These are phyloP conservation scores for Umimayanthus chanpuru DNA, from an alignment of 92 coral and sea anemone genomes.

Conservation along the genomic window DNA sequence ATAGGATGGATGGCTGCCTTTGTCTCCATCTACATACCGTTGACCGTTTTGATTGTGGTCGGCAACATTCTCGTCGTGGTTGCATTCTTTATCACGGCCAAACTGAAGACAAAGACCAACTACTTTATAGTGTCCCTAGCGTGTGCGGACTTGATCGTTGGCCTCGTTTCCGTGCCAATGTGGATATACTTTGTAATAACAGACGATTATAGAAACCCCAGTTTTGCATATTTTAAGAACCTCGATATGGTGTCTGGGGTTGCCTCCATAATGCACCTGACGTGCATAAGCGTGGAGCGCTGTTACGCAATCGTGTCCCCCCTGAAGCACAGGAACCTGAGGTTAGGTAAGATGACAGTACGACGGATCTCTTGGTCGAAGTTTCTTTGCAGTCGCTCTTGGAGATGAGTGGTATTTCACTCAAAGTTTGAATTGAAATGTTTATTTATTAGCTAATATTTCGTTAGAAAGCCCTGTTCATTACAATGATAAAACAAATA, in stretches of 20 bases:
- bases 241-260: conserved; percentile 88
- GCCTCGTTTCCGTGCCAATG: conserved; percentile 80
- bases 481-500: no score
- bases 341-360: conserved; percentile 62
- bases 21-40: conserved; percentile 53
- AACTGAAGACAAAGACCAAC: conserved; percentile 88
- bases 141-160: conserved; percentile 82
- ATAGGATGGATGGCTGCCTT: conserved; percentile 53
- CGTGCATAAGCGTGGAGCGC: conserved; percentile 93
- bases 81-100: conserved; percentile 72
- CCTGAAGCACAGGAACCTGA: conserved; percentile 73
- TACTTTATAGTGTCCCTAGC: conserved; percentile 86
- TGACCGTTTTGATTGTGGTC: conserved; percentile 43
- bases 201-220: conserved; percentile 53
- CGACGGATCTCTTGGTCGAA: not conserved
- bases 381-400: no score
- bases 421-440: no score
- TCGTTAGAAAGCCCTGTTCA: no score
- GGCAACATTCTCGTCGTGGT: conserved; percentile 75
- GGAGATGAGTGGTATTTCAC: no score
- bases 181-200: conserved; percentile 73
- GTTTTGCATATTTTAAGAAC: conserved; percentile 48
- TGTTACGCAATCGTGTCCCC: conserved; percentile 95
- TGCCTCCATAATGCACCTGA: conserved; percentile 87
- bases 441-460: no score